Conservation (phyloP, 2,797 vertebrate genomes). For the Tenualosa ilisha region DNA sequence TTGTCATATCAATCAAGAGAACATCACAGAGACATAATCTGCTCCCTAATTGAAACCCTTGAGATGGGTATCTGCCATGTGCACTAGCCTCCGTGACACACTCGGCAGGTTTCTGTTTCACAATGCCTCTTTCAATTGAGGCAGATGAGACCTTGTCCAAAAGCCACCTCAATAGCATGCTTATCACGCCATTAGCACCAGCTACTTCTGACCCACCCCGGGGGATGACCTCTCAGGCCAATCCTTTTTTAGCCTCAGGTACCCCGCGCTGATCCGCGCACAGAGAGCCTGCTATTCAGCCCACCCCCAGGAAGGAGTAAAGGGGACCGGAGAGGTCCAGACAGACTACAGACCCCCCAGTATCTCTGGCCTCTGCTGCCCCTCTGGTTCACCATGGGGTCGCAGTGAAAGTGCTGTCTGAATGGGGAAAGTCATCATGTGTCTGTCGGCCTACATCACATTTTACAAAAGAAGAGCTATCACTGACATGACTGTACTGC, state of each 20-base stretch:
- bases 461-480: neutral
- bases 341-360: slow-evolving; percentile 30
- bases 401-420: slow-evolving; percentile 11
- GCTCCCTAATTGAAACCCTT: neutral
- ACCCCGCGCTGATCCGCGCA: slow-evolving; percentile 59
- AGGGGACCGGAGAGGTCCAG: neutral
- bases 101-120: slow-evolving; percentile 39
- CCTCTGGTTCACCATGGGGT: slow-evolving; percentile 33
- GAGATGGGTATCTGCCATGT: neutral
- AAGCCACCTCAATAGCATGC: slow-evolving; percentile 67
- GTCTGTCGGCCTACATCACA: neutral
- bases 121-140: slow-evolving; percentile 75
- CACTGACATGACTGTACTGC: neutral
- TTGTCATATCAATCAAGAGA: neutral
- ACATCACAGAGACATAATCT: neutral
- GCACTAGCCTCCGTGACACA: neutral
- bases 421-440: neutral
- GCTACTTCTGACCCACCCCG: slow-evolving; percentile 46
- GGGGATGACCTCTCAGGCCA: slow-evolving; percentile 56
- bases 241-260: slow-evolving; percentile 62
- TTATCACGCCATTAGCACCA: slow-evolving; percentile 76
- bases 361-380: slow-evolving; percentile 8
- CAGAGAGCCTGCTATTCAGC: slow-evolving; percentile 52
- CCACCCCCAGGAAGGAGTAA: neutral
- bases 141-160: slow-evolving; percentile 71